Percentiles rank a stretch among this genome's conserved stretches.
phyloP scores from a whole-genome alignment of 2,113 vertebrate species.

The Paracanthobrama guichenoti region DNA sequence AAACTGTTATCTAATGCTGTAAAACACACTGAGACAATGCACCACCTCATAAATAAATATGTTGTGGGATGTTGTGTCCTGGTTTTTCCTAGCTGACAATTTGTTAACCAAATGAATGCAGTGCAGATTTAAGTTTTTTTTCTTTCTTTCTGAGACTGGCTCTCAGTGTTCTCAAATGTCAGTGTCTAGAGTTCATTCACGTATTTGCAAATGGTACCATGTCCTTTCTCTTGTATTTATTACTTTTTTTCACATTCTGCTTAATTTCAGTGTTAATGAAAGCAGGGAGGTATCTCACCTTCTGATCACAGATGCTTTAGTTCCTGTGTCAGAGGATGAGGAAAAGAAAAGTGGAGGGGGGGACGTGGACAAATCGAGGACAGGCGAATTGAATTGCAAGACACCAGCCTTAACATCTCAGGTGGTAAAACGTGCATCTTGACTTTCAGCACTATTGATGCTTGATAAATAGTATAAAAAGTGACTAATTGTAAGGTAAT shows the following conservation, averaged over 20 bases:
- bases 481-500: not conserved
- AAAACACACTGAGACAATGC: not conserved
- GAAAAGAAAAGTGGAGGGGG: conserved; percentile 1
- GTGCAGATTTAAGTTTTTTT: too few species aligned
- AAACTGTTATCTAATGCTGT: not conserved
- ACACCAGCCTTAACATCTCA: not conserved
- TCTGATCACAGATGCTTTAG: conserved; percentile 16
- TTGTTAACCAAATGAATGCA: not conserved
- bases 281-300: conserved; percentile 32
- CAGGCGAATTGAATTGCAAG: not conserved
- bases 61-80: not conserved
- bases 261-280: conserved; percentile 22
- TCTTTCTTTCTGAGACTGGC: too few species aligned
- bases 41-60: not conserved
- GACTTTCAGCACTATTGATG: not conserved
- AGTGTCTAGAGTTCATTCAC: not conserved
- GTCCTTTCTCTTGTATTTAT: not conserved
- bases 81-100: not conserved
- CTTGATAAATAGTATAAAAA: not conserved
- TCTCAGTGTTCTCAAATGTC: too few species aligned
- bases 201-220: not conserved
- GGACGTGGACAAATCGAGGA: not conserved
- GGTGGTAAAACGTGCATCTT: not conserved
- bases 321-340: conserved; percentile 23
- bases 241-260: not conserved